Conservation (phyloP, 2,113 vertebrate genomes). For the Elaphurus davidianus region DNA sequence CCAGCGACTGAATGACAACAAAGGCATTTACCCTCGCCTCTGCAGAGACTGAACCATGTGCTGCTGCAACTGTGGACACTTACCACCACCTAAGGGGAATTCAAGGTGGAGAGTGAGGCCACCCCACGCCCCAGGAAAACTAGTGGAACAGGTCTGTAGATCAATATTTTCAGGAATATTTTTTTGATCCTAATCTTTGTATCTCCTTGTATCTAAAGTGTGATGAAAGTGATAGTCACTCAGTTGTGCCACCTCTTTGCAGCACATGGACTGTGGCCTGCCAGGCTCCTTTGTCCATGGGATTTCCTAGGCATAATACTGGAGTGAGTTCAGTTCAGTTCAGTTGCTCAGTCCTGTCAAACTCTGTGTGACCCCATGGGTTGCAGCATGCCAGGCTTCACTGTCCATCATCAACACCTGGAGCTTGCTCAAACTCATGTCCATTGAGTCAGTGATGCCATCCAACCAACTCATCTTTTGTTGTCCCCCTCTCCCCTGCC, state of each 20-base stretch:
- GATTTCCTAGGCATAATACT: background rate
- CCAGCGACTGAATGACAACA: background rate
- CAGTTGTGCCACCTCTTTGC: background rate
- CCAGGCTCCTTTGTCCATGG: background rate
- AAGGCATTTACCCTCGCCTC: background rate
- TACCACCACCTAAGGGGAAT: background rate
- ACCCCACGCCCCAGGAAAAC: background rate
- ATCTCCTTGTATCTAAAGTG: background rate
- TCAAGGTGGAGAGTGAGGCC: background rate
- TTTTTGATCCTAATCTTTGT: background rate
- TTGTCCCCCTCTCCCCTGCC: background rate
- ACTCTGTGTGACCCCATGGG: background rate
- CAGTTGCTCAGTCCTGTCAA: background rate
- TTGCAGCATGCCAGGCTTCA: fast-evolving
- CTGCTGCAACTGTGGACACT: background rate
- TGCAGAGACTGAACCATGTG: background rate
- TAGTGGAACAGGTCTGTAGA: background rate
- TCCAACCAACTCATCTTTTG: background rate
- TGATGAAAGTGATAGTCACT: background rate
- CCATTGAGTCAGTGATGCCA: background rate
- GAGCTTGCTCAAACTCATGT: background rate
- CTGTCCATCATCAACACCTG: fast-evolving
- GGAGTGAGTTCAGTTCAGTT: background rate
- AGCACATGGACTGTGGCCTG: background rate
- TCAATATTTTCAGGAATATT: background rate